A percentile compares a stretch with the other conserved stretches of the same genome.
Evolutionary conservation across 1,140 invertebrate genomes (phyloP).

Genomic region (Drosophila navojoa): DNA sequence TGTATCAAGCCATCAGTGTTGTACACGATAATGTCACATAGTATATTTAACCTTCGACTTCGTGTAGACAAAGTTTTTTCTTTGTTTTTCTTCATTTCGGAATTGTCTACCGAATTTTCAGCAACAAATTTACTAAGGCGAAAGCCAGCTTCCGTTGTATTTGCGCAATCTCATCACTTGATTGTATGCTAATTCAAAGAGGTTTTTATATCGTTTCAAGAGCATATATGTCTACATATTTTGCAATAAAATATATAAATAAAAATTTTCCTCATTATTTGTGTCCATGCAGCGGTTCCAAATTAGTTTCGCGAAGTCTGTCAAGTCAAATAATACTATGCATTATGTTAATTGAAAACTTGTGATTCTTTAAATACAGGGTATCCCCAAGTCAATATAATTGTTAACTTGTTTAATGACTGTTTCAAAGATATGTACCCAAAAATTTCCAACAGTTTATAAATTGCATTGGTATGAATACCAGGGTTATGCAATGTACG

Average conservation of each 20-base stretch:
- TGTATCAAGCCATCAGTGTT: not conserved
- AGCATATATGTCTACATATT: not conserved
- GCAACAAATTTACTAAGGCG: constrained; percentile 45
- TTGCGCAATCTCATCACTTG: constrained; percentile 69
- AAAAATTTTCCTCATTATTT: too few species aligned
- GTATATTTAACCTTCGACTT: constrained; percentile 6
- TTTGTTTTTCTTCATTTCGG: constrained; percentile 34
- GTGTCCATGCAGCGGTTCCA: too few species aligned
- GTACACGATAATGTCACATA: not conserved
- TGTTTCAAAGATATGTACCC: too few species aligned
- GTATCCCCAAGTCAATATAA: too few species aligned
- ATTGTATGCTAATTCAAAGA: constrained; percentile 74
- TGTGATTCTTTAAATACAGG: too few species aligned
- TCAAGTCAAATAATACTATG: too few species aligned
- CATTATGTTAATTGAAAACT: too few species aligned
- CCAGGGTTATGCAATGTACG: constrained; percentile 15
- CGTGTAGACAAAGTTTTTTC: constrained; percentile 6
- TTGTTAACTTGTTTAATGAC: too few species aligned
- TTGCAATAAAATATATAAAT: not conserved
- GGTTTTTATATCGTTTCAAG: not conserved
- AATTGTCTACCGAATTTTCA: constrained; percentile 69
- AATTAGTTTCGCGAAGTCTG: too few species aligned
- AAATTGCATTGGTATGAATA: not conserved
- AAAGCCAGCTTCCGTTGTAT: constrained; percentile 64
- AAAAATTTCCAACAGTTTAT: not conserved